These are phyloP conservation scores for Holocentrus rufus DNA, from an alignment of 2,797 vertebrate species.

Conservation along the genomic window DNA sequence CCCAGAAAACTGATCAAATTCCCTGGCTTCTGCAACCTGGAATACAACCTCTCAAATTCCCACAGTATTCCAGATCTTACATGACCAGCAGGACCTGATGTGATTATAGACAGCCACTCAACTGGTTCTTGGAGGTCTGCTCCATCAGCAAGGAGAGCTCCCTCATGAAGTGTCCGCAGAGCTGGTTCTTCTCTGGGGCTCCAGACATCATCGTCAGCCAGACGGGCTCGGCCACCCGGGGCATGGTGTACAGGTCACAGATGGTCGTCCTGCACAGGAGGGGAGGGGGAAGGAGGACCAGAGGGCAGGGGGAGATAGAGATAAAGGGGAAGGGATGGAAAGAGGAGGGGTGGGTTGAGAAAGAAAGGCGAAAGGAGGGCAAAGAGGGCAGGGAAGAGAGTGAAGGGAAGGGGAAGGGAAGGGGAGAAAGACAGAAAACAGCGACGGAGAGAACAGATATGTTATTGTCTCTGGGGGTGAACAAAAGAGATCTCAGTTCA, in stretches of 20 bases:
- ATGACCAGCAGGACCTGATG: background rate
- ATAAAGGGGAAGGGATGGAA: constrained; percentile 16
- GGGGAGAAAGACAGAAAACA: background rate
- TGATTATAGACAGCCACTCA: constrained; percentile 72
- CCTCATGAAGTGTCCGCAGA: constrained; percentile 97
- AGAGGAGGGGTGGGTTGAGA: too few species aligned
- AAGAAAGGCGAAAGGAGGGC: constrained; percentile 50
- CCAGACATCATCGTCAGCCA: constrained; percentile 99
- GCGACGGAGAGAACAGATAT: constrained; percentile 58
- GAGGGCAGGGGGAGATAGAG: constrained; percentile 15
- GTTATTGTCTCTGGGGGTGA: constrained; percentile 77
- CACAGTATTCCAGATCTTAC: background rate
- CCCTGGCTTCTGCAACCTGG: background rate
- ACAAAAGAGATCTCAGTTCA: constrained; percentile 79
- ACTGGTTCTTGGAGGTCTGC: constrained; percentile 98
- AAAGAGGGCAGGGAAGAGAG: constrained; percentile 41
- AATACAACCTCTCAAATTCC: background rate
- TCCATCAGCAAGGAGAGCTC: constrained; percentile 95
- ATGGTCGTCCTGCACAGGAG: constrained; percentile 88
- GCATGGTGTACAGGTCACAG: constrained; percentile 98
- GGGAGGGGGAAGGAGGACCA: constrained; percentile 45
- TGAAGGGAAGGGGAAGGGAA: background rate
- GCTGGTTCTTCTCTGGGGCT: constrained; percentile 93
- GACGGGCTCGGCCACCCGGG: constrained; percentile 94
- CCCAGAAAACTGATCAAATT: background rate